A percentile compares a stretch with the other conserved stretches of the same genome.
These are phyloP conservation scores for Asarcornis scutulata DNA, from an alignment of 2,113 vertebrate genomes.

Conservation along the genomic window DNA sequence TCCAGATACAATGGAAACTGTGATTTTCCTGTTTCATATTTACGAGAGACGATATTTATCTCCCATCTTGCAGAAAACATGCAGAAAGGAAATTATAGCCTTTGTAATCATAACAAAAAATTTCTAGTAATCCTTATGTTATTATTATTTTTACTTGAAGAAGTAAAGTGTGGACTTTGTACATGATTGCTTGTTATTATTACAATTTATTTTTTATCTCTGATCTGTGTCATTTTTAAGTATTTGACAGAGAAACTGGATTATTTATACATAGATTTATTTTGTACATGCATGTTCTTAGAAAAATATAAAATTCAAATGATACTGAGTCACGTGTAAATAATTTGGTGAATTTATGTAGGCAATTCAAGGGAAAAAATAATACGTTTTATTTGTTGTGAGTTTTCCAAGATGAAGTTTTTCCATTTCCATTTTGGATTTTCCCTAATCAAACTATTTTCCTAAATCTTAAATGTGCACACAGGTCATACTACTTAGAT, in stretches of 20 bases:
- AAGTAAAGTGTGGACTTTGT: background rate
- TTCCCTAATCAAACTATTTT: background rate
- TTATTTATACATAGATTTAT: background rate
- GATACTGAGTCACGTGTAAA: background rate
- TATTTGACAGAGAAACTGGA: background rate
- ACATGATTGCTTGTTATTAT: background rate
- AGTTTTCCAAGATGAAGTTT: background rate
- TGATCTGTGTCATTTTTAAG: background rate
- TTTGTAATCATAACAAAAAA: background rate
- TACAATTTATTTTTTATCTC: background rate
- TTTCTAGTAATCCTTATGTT: background rate
- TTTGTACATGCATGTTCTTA: background rate
- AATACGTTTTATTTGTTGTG: background rate
- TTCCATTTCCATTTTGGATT: background rate
- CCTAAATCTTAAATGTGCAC: background rate
- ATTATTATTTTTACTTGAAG: background rate
- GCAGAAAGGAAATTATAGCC: background rate
- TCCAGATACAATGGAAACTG: background rate
- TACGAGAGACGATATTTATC: background rate
- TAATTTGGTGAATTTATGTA: background rate
- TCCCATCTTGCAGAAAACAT: background rate
- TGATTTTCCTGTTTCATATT: background rate
- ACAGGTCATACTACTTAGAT: background rate
- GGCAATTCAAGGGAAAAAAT: background rate
- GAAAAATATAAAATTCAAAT: background rate